Percentiles rank a stretch among this genome's conserved stretches.
Evolutionary conservation across 2,113 vertebrate species (phyloP).

Genomic region (Prunella himalayana): DNA sequence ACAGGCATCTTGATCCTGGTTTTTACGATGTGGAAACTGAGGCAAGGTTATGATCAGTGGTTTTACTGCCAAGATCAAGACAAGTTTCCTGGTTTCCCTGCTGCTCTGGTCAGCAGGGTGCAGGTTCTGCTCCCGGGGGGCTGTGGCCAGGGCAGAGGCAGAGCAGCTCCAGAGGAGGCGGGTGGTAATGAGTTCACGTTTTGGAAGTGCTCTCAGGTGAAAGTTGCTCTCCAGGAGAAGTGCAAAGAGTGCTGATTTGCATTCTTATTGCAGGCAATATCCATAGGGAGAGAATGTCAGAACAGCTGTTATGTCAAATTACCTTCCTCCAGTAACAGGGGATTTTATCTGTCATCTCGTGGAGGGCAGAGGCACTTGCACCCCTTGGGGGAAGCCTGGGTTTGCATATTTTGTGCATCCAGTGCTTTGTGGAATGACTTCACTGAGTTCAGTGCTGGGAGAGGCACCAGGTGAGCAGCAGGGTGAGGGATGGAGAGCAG

Average conservation of each 20-base stretch:
- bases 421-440: background rate
- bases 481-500: background rate
- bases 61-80: background rate
- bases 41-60: background rate
- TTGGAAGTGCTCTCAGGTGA: slow-evolving; percentile 44
- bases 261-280: slow-evolving; percentile 64
- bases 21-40: rapidly evolving
- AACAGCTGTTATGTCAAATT: slow-evolving; percentile 70
- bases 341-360: slow-evolving; percentile 64
- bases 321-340: slow-evolving; percentile 57
- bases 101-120: background rate
- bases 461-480: rapidly evolving
- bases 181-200: slow-evolving; percentile 35
- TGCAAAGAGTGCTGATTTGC: slow-evolving; percentile 58
- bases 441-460: rapidly evolving
- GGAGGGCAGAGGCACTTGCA: slow-evolving; percentile 53
- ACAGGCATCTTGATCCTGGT: background rate
- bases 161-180: background rate
- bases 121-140: background rate
- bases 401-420: slow-evolving; percentile 33
- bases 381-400: slow-evolving; percentile 27
- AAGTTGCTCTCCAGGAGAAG: slow-evolving; percentile 54
- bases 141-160: background rate
- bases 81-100: background rate
- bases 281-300: slow-evolving; percentile 67